Evolutionary conservation across 2,888 invertebrate genomes (phyloP), one percentile per base, ranked within the genome.

Genomic region (Ditula angustiorana): DNA sequence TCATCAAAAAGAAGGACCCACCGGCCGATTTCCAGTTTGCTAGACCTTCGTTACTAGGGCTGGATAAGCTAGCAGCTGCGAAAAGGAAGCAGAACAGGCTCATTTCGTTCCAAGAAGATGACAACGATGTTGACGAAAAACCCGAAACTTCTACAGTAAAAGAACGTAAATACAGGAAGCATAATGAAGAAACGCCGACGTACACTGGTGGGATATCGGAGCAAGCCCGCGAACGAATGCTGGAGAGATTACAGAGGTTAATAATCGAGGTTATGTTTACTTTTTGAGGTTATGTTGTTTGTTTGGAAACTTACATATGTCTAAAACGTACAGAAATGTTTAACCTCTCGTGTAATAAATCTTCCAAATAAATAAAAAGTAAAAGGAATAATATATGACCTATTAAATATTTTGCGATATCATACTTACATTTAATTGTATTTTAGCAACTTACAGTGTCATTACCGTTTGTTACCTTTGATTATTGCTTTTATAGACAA

Each of bases 141-240:
- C 76, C 65, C 66, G 85, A 74, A 13, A 74, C 79, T 44, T 73
- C 79, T 37, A 72, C 66, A 24, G 75, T 66, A 0, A 87, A 85
- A 69, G 88, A 86, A 67, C 93, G 96, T 50, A 96, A 97, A 82
- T 97, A 98, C 78, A 94, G 99, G 52, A 94, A 95, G 53, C 94
- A 95, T 10, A 95, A 96, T 74, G 96, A 96, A 76, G 99, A 99
- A 89, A 99, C 99, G 0, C 99, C 99, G 0, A 97, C 98, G 0
- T 96, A 99, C 79, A 98, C 98, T 0, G 99, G 98, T 3, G 99
- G 99, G 4, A 96, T 99, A 21, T 97, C 97, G 26, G 95, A 95
- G 62, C 95, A 95, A 80, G 97, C 97, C 0, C 93, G 95, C 62
- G 95, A 96, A 74, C 94, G 97, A 49, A 93, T 97, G 78, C 86